Evolutionary conservation across 2,113 vertebrate species (phyloP).

Genomic region (Rhabdornis inornatus): DNA sequence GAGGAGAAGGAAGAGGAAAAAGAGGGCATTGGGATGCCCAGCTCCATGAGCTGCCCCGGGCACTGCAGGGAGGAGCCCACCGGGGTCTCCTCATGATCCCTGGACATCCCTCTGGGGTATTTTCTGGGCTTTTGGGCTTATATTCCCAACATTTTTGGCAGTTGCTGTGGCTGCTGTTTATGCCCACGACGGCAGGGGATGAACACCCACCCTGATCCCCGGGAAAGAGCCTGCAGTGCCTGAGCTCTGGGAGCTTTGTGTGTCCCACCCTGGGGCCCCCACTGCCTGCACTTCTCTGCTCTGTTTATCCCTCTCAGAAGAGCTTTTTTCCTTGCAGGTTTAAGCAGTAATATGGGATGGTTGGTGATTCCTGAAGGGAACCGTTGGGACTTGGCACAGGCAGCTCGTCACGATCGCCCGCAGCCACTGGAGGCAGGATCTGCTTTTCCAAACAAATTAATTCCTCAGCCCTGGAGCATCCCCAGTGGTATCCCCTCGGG

Average conservation of each 20-base stretch:
- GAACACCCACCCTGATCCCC: fast-evolving
- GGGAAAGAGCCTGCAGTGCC: fast-evolving
- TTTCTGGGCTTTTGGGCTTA: neutral
- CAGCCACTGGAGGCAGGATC: neutral
- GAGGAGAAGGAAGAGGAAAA: neutral
- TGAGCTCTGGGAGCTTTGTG: neutral
- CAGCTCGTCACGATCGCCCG: fast-evolving
- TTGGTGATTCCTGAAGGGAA: neutral
- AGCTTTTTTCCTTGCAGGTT: neutral
- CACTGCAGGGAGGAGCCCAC: fast-evolving
- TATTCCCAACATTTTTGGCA: too few species aligned
- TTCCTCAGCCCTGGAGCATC: neutral
- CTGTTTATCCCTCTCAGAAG: neutral
- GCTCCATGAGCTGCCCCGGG: fast-evolving
- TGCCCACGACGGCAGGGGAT: fast-evolving
- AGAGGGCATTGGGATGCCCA: fast-evolving
- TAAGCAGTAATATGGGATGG: fast-evolving
- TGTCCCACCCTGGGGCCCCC: neutral
- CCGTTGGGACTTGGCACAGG: fast-evolving
- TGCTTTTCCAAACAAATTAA: neutral
- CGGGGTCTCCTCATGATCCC: fast-evolving
- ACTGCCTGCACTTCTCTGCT: neutral
- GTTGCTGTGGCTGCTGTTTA: neutral
- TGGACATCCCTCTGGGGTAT: fast-evolving
- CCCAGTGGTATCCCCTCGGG: neutral